phyloP scores from a whole-genome alignment of 2,113 vertebrate genomes.

The Callionymus lyra region DNA sequence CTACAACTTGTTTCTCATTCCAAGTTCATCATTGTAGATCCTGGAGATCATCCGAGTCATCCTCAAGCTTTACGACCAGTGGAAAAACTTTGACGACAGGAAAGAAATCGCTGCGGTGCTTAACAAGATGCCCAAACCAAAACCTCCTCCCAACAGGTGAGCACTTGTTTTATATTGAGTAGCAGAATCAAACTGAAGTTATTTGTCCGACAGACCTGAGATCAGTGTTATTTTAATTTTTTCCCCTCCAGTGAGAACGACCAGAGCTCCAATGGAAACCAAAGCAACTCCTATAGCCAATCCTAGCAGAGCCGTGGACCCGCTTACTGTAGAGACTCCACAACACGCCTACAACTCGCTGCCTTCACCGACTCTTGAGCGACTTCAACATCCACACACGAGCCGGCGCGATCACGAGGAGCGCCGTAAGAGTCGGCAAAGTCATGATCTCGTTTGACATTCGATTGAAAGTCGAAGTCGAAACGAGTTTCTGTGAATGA shows the following conservation, averaged over 20 bases:
- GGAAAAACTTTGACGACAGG: conserved; percentile 98
- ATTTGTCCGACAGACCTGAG: not conserved
- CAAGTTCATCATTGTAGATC: conserved; percentile 73
- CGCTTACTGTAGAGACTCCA: not conserved
- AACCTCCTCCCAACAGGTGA: conserved; percentile 97
- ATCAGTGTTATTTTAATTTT: not conserved
- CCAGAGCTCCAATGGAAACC: conserved; percentile 97
- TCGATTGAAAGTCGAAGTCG: no score
- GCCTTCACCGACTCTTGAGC: conserved; percentile 17
- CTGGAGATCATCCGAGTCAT: conserved; percentile 98
- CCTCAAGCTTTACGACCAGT: conserved; percentile 96
- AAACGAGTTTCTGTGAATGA: no score
- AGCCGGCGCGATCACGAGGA: no score
- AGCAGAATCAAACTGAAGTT: not conserved
- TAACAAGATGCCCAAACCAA: conserved; percentile 98
- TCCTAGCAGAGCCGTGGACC: conserved; percentile 63
- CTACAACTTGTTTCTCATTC: no score
- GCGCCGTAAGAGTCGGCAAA: no score
- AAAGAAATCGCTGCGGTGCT: conserved; percentile 96
- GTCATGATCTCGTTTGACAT: no score
- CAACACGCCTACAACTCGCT: conserved; percentile 1
- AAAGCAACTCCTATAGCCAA: conserved; percentile 95
- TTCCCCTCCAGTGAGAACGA: conserved; percentile 81
- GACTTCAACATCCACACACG: no score
- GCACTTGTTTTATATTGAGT: not conserved